These are phyloP conservation scores for Aphelinus certus DNA, from an alignment of 1,140 invertebrate genomes.

Conservation along the genomic window DNA sequence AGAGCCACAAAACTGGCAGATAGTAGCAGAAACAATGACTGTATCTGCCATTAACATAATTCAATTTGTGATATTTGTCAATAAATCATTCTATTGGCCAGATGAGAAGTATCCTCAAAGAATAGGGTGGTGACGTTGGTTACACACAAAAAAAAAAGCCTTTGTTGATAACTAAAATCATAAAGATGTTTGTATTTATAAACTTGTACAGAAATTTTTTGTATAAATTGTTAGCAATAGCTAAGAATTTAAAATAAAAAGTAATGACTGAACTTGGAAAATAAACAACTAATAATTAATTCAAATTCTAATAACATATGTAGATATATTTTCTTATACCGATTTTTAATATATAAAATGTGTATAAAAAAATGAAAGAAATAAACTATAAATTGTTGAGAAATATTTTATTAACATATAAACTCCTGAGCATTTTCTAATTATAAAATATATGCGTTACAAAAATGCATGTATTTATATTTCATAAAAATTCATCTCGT, in stretches of 20 bases:
- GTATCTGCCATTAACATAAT: constrained; percentile 78
- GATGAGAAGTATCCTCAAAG: constrained; percentile 81
- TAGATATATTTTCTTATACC: no score
- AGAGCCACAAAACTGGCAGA: constrained; percentile 64
- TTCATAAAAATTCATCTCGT: constrained; percentile 13
- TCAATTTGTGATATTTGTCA: constrained; percentile 86
- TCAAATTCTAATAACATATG: no score
- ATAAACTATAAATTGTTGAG: constrained; percentile 8
- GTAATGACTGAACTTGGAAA: no score
- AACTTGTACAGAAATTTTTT: no score
- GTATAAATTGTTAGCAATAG: no score
- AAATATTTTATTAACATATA: constrained; percentile 34
- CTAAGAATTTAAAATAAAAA: no score
- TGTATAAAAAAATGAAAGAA: constrained; percentile 4
- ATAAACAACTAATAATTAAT: no score
- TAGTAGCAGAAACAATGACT: constrained; percentile 76
- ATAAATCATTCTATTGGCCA: constrained; percentile 85
- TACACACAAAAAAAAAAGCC: no score
- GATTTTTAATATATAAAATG: neutral
- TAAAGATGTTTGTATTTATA: no score
- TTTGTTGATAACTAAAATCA: no score
- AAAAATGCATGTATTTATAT: constrained; percentile 27
- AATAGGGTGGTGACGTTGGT: constrained; percentile 85
- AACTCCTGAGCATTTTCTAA: constrained; percentile 25
- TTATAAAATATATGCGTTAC: constrained; percentile 28